These are phyloP conservation scores for Tetragonula clypearis DNA, from an alignment of 1,140 invertebrate species.

Conservation along the genomic window DNA sequence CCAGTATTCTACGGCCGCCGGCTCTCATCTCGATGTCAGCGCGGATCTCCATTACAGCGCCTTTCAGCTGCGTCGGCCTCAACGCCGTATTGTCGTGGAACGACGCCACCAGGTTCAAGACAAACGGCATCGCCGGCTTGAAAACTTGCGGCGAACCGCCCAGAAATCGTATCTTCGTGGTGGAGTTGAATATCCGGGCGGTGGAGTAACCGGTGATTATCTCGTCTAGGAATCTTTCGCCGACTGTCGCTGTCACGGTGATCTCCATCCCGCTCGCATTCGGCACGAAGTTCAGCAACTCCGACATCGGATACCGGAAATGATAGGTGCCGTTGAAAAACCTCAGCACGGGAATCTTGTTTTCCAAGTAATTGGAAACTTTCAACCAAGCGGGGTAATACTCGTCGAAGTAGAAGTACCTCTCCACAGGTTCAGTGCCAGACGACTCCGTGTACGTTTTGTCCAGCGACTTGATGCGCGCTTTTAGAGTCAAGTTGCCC, in stretches of 20 bases:
- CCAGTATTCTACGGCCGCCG: conserved; percentile 83
- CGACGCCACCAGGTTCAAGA: conserved; percentile 86
- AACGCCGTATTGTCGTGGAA: conserved; percentile 90
- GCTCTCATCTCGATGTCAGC: conserved; percentile 82
- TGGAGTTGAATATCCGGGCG: conserved; percentile 93
- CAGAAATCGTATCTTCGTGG: conserved; percentile 90
- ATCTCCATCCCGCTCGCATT: conserved; percentile 91
- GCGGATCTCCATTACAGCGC: conserved; percentile 84
- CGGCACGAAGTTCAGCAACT: conserved; percentile 87
- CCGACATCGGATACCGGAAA: conserved; percentile 90
- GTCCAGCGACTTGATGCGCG: conserved; percentile 87
- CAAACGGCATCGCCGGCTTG: conserved; percentile 95
- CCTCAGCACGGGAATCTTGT: conserved; percentile 85
- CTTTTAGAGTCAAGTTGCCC: conserved; percentile 93
- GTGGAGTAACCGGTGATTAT: conserved; percentile 93
- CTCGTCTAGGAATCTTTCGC: conserved; percentile 94
- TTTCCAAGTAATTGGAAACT: conserved; percentile 81
- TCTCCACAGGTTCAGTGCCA: conserved; percentile 82
- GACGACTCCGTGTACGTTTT: conserved; percentile 32
- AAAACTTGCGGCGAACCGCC: conserved; percentile 96
- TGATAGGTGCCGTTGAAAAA: conserved; percentile 91
- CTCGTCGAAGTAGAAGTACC: conserved; percentile 90
- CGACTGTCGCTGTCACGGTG: conserved; percentile 93
- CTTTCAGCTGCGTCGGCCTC: conserved; percentile 81
- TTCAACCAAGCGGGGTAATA: conserved; percentile 90